Evolutionary conservation across 1,140 invertebrate genomes (phyloP).

Genomic region (Nephila pilipes): DNA sequence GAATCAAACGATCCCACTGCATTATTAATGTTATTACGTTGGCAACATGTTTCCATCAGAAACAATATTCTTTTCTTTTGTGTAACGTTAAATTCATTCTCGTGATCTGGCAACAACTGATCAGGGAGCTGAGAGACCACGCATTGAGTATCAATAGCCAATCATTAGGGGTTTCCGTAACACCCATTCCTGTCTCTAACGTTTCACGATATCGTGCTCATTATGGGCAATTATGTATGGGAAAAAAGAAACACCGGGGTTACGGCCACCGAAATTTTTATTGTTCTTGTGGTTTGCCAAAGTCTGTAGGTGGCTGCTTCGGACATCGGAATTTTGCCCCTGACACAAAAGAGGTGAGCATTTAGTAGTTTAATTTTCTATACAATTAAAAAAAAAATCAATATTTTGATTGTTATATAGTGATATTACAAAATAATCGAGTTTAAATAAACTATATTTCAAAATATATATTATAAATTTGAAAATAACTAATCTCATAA

Average conservation of each 20-base stretch:
- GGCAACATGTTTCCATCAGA: conserved; percentile 60
- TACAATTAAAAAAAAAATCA: too few relatives aligned
- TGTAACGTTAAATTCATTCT: conserved; percentile 47
- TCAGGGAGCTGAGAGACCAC: conserved; percentile 17
- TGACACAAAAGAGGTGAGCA: not conserved
- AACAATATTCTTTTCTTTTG: conserved; percentile 73
- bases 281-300: conserved; percentile 59
- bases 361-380: not conserved
- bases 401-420: too few relatives aligned
- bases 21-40: conserved; percentile 54
- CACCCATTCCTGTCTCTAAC: conserved; percentile 41
- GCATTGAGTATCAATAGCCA: conserved; percentile 66
- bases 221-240: conserved; percentile 50
- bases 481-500: too few relatives aligned
- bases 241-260: conserved; percentile 37
- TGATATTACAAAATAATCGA: too few relatives aligned
- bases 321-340: not conserved
- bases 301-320: not conserved
- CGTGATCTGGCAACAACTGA: conserved; percentile 60
- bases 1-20: conserved; percentile 22
- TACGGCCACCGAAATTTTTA: conserved; percentile 57
- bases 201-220: conserved; percentile 59
- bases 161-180: conserved; percentile 58
- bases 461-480: too few relatives aligned
- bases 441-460: too few relatives aligned